Conservation (phyloP, 1,140 invertebrate genomes). For the Zaprionus vittiger region DNA sequence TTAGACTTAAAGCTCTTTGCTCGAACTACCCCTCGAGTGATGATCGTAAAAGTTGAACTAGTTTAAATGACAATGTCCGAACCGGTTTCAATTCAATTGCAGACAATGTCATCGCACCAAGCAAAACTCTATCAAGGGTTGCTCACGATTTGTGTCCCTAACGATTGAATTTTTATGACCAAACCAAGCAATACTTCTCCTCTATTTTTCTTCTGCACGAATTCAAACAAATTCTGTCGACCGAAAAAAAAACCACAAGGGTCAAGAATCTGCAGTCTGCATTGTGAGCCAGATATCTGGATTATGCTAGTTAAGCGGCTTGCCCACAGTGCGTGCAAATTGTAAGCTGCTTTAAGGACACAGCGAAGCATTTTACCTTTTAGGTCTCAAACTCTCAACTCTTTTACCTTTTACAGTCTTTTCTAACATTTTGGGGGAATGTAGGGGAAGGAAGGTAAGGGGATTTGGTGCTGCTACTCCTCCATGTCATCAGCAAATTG, state of each 20-base stretch:
- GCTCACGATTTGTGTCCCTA: slow-evolving; percentile 17
- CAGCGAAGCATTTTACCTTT: slow-evolving; percentile 38
- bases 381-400: slow-evolving; percentile 46
- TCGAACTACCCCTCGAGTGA: neutral
- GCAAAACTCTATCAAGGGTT: slow-evolving; percentile 37
- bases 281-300: slow-evolving; percentile 72
- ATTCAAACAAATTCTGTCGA: slow-evolving; percentile 17
- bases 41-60: slow-evolving; percentile 30
- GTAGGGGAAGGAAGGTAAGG: neutral
- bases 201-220: slow-evolving; percentile 19
- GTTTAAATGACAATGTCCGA: slow-evolving; percentile 14
- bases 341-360: slow-evolving; percentile 71
- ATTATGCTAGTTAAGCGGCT: slow-evolving; percentile 83
- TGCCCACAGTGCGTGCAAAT: slow-evolving; percentile 62
- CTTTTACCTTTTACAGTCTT: slow-evolving; percentile 37
- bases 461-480: neutral
- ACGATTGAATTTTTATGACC: slow-evolving; percentile 74
- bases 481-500: slow-evolving; percentile 62
- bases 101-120: slow-evolving; percentile 31
- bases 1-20: neutral
- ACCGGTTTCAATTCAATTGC: slow-evolving; percentile 40
- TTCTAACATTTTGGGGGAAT: neutral
- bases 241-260: slow-evolving; percentile 49
- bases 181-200: slow-evolving; percentile 42
- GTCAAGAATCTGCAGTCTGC: slow-evolving; percentile 69